These are phyloP conservation scores for Esox masquinongy DNA, from an alignment of 2,797 vertebrate species.

Conservation along the genomic window DNA sequence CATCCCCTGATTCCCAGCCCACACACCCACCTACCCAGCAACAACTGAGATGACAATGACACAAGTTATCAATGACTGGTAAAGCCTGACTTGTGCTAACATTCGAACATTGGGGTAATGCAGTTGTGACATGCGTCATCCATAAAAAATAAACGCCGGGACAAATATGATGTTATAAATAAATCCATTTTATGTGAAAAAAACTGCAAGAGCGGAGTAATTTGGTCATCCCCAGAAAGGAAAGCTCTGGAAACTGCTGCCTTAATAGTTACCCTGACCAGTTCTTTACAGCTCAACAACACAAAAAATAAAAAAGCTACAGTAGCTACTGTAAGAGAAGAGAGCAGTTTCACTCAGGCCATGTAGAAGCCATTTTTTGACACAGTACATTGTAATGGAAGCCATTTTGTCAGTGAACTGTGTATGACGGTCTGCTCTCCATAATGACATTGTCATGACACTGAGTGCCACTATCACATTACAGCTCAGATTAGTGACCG, in stretches of 20 bases:
- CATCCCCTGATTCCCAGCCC: constrained; percentile 22
- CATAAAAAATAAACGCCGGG: neutral
- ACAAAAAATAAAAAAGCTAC: no score
- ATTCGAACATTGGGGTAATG: neutral
- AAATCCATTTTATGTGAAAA: neutral
- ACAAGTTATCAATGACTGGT: neutral
- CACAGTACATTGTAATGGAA: neutral
- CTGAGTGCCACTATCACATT: constrained; percentile 27
- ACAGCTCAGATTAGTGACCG: constrained; percentile 23
- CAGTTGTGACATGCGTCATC: neutral
- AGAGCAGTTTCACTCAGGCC: neutral
- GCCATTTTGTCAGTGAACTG: neutral
- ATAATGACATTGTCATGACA: constrained; percentile 28
- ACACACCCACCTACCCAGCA: neutral
- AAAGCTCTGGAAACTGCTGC: no score
- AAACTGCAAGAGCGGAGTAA: no score
- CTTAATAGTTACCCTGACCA: no score
- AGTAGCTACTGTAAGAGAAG: no score
- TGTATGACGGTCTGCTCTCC: constrained; percentile 30
- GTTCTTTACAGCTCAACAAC: no score
- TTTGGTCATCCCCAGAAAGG: no score
- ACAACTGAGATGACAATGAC: constrained; percentile 6
- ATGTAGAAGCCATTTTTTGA: constrained; percentile 5
- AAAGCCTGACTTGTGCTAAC: neutral
- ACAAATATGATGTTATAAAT: neutral